Evolutionary conservation across 2,888 invertebrate genomes (phyloP).

Genomic region (Brachylomia viminalis): DNA sequence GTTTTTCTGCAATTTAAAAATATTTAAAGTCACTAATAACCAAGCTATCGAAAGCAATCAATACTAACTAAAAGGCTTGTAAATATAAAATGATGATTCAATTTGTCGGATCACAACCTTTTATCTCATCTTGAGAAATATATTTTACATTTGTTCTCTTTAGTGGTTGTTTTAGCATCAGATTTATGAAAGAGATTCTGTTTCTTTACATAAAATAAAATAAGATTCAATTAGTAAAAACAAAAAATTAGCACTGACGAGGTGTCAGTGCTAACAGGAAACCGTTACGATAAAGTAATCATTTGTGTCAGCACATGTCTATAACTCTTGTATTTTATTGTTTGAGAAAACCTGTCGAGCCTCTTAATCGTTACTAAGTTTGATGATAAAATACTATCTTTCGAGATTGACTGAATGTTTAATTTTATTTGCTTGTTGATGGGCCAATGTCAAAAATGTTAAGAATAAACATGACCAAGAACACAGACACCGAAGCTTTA

Average conservation of each 20-base stretch:
- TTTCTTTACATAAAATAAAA: slow-evolving; percentile 50
- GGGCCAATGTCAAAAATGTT: slow-evolving; percentile 27
- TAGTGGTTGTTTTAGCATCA: slow-evolving; percentile 22
- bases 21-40: slow-evolving; percentile 45
- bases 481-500: slow-evolving; percentile 23
- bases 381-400: slow-evolving; percentile 52
- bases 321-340: slow-evolving; percentile 73
- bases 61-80: slow-evolving; percentile 49
- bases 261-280: slow-evolving; percentile 67
- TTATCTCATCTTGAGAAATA: slow-evolving; percentile 25
- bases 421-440: slow-evolving; percentile 48
- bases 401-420: slow-evolving; percentile 50
- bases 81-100: slow-evolving; percentile 54
- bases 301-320: slow-evolving; percentile 64
- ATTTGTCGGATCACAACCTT: slow-evolving; percentile 44
- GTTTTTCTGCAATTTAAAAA: slow-evolving; percentile 50
- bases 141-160: slow-evolving; percentile 13
- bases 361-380: slow-evolving; percentile 53
- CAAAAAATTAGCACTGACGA: slow-evolving; percentile 62
- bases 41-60: slow-evolving; percentile 60
- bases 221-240: slow-evolving; percentile 66
- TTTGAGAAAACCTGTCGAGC: slow-evolving; percentile 64
- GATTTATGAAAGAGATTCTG: slow-evolving; percentile 29
- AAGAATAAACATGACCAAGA: slow-evolving; percentile 32
- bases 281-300: slow-evolving; percentile 68